phyloP scores from a whole-genome alignment of 2,888 invertebrate genomes.

The Cryptocephalus moraei region DNA sequence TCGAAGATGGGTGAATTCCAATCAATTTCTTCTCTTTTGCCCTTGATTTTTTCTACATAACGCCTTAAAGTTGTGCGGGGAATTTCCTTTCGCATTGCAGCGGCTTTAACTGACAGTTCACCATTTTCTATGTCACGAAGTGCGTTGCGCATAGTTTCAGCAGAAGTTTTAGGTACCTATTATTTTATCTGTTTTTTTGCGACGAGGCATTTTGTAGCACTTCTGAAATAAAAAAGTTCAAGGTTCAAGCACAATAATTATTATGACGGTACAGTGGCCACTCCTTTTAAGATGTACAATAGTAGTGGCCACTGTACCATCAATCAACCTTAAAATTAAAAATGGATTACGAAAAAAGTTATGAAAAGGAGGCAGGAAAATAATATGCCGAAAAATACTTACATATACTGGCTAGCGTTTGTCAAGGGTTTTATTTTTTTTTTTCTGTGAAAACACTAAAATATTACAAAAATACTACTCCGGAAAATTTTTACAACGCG shows the following conservation, averaged over 20 bases:
- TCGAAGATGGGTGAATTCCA: not conserved
- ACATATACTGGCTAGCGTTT: not conserved
- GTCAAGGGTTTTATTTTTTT: not conserved
- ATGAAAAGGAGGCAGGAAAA: conserved; percentile 1
- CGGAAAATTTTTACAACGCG: not conserved
- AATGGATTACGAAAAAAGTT: not conserved
- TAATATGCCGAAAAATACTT: conserved; percentile 1
- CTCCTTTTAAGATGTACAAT: too few relatives aligned
- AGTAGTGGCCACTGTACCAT: conserved; percentile 4
- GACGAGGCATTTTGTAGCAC: conserved; percentile 1
- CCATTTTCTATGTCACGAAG: conserved; percentile 2
- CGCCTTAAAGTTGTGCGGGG: not conserved
- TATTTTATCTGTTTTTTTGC: conserved; percentile 2
- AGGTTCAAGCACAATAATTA: not conserved
- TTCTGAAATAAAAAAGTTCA: not conserved
- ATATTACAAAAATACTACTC: not conserved
- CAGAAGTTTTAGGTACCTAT: not conserved
- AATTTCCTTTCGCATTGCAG: conserved; percentile 1
- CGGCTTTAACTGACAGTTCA: conserved; percentile 3
- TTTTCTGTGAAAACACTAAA: not conserved
- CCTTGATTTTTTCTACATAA: not conserved
- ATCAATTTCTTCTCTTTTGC: not conserved
- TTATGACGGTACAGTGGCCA: conserved; percentile 1
- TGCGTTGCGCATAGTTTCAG: not conserved
- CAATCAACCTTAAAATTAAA: conserved; percentile 1